A percentile compares a stretch with the other conserved stretches of the same genome.
phyloP scores from a whole-genome alignment of 2,113 vertebrate genomes.

The Peromyscus leucopus region DNA sequence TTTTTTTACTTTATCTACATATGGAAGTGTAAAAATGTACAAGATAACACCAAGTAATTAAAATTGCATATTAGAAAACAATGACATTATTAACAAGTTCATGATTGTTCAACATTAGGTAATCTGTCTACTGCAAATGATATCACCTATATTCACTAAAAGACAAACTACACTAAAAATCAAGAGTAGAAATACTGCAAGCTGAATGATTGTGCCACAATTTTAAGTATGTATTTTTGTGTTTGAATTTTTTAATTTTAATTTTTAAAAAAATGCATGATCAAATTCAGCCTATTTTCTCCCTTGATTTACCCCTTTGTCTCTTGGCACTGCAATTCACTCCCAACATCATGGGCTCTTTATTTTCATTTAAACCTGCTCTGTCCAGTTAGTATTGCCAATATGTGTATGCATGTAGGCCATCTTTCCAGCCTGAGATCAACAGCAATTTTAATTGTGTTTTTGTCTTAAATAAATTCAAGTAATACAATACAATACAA shows the following conservation, averaged over 20 bases:
- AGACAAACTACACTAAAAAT: background rate
- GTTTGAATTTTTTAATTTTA: background rate
- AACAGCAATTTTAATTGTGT: slow-evolving; percentile 32
- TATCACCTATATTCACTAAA: background rate
- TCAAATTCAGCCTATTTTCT: background rate
- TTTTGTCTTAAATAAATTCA: slow-evolving; percentile 36
- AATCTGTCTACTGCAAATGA: background rate
- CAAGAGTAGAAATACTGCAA: background rate
- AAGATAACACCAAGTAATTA: slow-evolving; percentile 6
- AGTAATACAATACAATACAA: background rate
- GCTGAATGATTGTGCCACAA: background rate
- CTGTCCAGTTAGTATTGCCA: background rate
- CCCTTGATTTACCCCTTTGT: background rate
- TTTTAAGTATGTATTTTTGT: background rate
- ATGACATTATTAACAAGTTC: background rate
- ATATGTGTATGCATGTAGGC: background rate
- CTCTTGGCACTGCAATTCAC: too few species aligned
- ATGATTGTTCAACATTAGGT: background rate
- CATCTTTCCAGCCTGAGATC: background rate
- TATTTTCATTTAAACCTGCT: background rate
- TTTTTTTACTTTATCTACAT: slow-evolving; percentile 23
- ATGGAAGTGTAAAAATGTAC: background rate
- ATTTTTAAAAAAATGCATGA: background rate
- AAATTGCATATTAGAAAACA: slow-evolving; percentile 1
- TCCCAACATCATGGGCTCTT: background rate